phyloP scores from a whole-genome alignment of 2,113 vertebrate genomes.

The Eublepharis macularius region DNA sequence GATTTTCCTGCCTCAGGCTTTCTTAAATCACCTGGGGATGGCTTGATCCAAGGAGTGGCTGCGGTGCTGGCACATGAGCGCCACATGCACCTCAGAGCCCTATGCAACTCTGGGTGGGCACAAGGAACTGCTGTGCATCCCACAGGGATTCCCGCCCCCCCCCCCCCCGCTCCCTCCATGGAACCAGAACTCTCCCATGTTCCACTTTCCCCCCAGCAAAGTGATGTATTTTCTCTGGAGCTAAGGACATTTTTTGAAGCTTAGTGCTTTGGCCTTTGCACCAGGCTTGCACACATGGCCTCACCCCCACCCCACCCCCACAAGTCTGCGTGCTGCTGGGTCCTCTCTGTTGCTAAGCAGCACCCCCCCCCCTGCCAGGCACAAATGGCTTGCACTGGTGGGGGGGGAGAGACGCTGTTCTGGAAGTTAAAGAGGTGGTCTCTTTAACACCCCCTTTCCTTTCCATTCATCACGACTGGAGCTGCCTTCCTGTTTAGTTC shows the following conservation, averaged over 20 bases:
- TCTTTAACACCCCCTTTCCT: not conserved
- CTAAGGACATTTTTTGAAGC: not conserved
- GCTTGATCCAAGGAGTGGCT: not conserved
- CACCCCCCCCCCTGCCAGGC: not conserved
- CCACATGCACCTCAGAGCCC: not conserved
- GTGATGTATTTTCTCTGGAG: rapidly evolving
- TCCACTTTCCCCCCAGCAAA: not conserved
- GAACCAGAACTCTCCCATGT: not conserved
- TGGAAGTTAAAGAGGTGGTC: not conserved
- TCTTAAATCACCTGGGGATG: too few relatives aligned
- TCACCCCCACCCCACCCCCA: rapidly evolving
- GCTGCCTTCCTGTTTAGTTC: too few relatives aligned
- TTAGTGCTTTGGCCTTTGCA: slow-evolving; percentile 21
- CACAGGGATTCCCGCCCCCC: not conserved
- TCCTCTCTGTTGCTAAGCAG: rapidly evolving
- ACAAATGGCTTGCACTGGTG: too few relatives aligned
- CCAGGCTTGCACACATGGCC: not conserved
- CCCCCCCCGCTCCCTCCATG: too few relatives aligned
- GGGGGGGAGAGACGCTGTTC: rapidly evolving
- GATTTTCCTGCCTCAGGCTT: too few relatives aligned
- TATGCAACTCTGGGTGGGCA: not conserved
- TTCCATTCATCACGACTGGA: too few relatives aligned
- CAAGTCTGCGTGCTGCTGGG: rapidly evolving
- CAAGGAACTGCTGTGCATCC: too few relatives aligned
- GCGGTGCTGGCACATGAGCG: not conserved